Base-by-base conservation (phyloP, 2,797 vertebrate genomes). In the Hypotaenidia philippensis region DNA sequence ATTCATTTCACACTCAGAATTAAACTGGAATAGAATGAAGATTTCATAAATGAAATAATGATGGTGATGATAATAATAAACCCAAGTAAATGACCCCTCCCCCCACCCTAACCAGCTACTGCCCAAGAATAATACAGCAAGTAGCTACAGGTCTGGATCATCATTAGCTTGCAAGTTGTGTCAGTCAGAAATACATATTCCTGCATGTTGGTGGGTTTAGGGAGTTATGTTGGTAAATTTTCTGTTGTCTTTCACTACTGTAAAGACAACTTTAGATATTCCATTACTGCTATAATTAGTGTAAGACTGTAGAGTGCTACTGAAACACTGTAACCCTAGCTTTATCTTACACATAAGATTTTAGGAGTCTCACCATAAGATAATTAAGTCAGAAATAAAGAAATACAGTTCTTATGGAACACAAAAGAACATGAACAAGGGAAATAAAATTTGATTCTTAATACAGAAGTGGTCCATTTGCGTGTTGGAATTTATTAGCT, bases 91-190 rank as follows among this genome's bases (percentile, higher is more conserved):
- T 3, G 22, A 38, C 13, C 23, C 14, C 4, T 40, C 13, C 27
- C 16, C 4, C 34, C 40, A 3, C 5, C 6, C 17, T 41, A 20
- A 6, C 2, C 26, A 25, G 3, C 3, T 70, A n/a, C 7, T 15
- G 13, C 2, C 3, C 19, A n/a, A 49, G 5, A 44, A 23, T 79
- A 66, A 64, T 9, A 4, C 5, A n/a, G 4, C 9, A 23, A 15
- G 7, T 6, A 49, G 3, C 2, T 9, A 59, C 61, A 72, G 7
- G 7, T 45, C 75, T 56, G 9, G 7, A 32, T 45, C 4, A 15
- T 61, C 8, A 18, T 13, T 64, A 88, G 5, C 8, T 5, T 12
- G 41, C 40, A 76, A 53, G 0, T 3, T 2, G 3, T 80, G 70
- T 77, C 52, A 50, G 34, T 8, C 20, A 76, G 20, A 76, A 25